Percentiles rank a stretch among this genome's conserved stretches.
These are phyloP conservation scores for Oenanthe melanoleuca DNA, from an alignment of 2,113 vertebrate species.

Conservation along the genomic window DNA sequence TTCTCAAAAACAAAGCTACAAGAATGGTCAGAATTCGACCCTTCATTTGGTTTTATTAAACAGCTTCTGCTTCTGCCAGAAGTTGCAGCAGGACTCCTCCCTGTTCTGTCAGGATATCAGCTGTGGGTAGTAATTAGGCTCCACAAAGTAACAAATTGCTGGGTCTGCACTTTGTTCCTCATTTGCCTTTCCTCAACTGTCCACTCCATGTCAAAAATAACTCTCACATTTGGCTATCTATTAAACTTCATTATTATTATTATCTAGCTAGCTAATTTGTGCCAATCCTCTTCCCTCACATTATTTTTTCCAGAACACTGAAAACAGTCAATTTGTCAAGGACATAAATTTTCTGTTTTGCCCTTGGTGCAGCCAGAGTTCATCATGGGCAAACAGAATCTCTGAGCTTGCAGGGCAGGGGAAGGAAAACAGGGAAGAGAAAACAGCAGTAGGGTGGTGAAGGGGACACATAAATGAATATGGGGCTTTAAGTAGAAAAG, in stretches of 20 bases:
- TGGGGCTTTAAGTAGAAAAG: background rate
- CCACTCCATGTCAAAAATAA: slow-evolving; percentile 21
- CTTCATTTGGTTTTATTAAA: background rate
- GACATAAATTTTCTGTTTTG: background rate
- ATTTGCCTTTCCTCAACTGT: slow-evolving; percentile 6
- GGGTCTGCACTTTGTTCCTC: background rate
- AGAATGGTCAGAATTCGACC: background rate
- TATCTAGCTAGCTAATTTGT: background rate
- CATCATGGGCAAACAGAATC: background rate
- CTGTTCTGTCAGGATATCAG: background rate
- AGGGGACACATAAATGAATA: background rate
- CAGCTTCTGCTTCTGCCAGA: background rate
- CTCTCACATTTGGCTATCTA: background rate
- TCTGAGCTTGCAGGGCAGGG: background rate
- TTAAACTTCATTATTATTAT: background rate
- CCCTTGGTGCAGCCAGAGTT: background rate
- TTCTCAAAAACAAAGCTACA: background rate
- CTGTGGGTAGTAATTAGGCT: background rate
- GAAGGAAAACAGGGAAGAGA: background rate
- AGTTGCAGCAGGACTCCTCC: background rate
- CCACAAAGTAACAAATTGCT: background rate
- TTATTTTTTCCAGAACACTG: background rate
- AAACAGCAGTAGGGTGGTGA: accelerated
- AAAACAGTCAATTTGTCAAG: background rate
- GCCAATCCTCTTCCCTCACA: background rate